These are phyloP conservation scores for Caenorhabditis japonica DNA, from an alignment of 2,888 invertebrate genomes.

Conservation along the genomic window DNA sequence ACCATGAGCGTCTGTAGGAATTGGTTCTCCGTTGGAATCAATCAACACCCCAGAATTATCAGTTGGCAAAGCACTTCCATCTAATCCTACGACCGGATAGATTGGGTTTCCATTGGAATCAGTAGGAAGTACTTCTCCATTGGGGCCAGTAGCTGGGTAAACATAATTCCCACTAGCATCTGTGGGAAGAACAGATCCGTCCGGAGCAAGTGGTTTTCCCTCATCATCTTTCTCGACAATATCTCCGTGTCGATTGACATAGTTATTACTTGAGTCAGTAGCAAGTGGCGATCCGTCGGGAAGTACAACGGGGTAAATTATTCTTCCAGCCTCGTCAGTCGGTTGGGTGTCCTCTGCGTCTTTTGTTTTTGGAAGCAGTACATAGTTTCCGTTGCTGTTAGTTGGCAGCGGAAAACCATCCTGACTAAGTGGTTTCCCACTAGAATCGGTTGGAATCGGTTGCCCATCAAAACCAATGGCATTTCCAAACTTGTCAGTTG, in stretches of 20 bases:
- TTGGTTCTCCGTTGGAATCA: slow-evolving; percentile 53
- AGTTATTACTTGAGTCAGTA: slow-evolving; percentile 36
- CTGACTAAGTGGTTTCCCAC: slow-evolving; percentile 42
- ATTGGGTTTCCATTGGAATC: slow-evolving; percentile 35
- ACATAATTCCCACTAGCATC: slow-evolving; percentile 27
- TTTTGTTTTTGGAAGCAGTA: slow-evolving; percentile 48
- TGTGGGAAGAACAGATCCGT: slow-evolving; percentile 47
- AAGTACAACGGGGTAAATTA: slow-evolving; percentile 22
- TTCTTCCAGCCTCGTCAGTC: slow-evolving; percentile 5
- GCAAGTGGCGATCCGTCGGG: slow-evolving; percentile 24
- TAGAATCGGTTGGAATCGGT: slow-evolving; percentile 38
- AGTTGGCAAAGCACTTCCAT: slow-evolving; percentile 51
- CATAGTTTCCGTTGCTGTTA: slow-evolving; percentile 47
- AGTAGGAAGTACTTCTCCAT: slow-evolving; percentile 46
- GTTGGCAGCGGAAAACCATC: slow-evolving; percentile 58
- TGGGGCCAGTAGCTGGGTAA: slow-evolving; percentile 51
- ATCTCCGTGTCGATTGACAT: slow-evolving; percentile 49
- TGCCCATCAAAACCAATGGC: slow-evolving; percentile 52
- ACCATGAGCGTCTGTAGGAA: slow-evolving; percentile 50
- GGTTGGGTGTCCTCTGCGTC: no score
- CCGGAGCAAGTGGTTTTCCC: slow-evolving; percentile 45
- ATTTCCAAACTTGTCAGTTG: slow-evolving; percentile 46
- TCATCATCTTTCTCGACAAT: slow-evolving; percentile 36
- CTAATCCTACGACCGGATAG: slow-evolving; percentile 41
- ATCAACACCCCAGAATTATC: slow-evolving; percentile 37